Conservation (phyloP, 1,140 invertebrate genomes). For the Homarus americanus region DNA sequence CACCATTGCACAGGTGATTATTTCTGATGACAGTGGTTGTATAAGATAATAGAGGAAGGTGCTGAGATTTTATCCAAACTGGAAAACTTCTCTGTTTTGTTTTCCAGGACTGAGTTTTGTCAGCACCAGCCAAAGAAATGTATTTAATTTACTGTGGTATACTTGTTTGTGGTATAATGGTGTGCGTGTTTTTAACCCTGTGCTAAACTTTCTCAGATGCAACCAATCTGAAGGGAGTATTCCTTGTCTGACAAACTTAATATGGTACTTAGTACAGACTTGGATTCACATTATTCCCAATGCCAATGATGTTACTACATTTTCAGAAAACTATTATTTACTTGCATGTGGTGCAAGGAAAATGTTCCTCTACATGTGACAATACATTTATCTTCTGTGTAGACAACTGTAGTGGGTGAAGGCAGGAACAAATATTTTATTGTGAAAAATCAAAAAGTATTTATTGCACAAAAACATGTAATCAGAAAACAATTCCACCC, state of each 20-base stretch:
- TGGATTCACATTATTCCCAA: not conserved
- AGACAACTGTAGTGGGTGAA: constrained; percentile 8
- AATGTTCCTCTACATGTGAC: not conserved
- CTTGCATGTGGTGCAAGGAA: not conserved
- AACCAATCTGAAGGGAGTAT: not conserved
- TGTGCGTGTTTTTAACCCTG: not conserved
- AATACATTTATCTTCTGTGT: not conserved
- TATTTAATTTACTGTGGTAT: too few relatives aligned
- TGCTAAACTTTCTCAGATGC: not conserved
- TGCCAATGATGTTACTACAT: constrained; percentile 1
- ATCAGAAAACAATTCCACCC: not conserved
- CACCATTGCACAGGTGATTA: not conserved
- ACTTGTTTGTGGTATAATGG: not conserved
- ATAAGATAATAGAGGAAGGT: not conserved
- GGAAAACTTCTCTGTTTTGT: too few relatives aligned
- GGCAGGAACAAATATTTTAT: constrained; percentile 3
- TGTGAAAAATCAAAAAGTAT: not conserved
- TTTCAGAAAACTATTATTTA: not conserved
- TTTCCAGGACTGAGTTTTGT: too few relatives aligned
- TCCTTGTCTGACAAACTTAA: not conserved
- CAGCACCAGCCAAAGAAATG: too few relatives aligned
- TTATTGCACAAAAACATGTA: not conserved
- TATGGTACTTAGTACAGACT: constrained; percentile 4
- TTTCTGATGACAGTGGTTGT: not conserved
- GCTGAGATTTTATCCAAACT: not conserved